A percentile compares a stretch with the other conserved stretches of the same genome.
phyloP scores from a whole-genome alignment of 64 coral and sea anemone genomes.

The Stylophora pistillata region DNA sequence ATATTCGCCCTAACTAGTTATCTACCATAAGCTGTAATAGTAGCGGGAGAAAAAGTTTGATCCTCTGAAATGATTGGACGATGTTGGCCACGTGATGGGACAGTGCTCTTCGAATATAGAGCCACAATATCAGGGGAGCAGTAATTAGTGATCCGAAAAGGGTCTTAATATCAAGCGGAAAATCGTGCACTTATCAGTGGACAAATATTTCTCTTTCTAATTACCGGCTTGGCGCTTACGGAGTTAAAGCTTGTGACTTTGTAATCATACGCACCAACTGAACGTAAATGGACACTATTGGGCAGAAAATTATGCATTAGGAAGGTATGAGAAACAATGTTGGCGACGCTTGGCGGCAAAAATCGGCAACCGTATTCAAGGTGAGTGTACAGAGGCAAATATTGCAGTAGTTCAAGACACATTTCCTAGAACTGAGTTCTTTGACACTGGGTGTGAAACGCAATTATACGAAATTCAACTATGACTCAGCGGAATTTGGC shows the following conservation, averaged over 20 bases:
- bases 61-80: background rate
- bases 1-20: background rate
- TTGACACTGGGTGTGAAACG: too few relatives aligned
- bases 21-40: background rate
- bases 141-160: background rate
- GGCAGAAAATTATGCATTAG: background rate
- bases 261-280: background rate
- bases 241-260: background rate
- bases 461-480: too few relatives aligned
- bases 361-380: too few relatives aligned
- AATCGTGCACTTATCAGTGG: background rate
- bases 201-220: background rate
- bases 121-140: background rate
- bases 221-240: background rate
- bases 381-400: too few relatives aligned
- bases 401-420: too few relatives aligned
- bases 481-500: too few relatives aligned
- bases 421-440: too few relatives aligned
- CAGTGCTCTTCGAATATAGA: background rate
- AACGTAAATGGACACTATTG: background rate
- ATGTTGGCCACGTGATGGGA: background rate
- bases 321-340: too few relatives aligned
- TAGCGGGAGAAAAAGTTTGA: background rate
- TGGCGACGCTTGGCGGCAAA: too few relatives aligned
- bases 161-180: background rate